phyloP scores from a whole-genome alignment of 2,797 vertebrate genomes.

The Antrozous pallidus region DNA sequence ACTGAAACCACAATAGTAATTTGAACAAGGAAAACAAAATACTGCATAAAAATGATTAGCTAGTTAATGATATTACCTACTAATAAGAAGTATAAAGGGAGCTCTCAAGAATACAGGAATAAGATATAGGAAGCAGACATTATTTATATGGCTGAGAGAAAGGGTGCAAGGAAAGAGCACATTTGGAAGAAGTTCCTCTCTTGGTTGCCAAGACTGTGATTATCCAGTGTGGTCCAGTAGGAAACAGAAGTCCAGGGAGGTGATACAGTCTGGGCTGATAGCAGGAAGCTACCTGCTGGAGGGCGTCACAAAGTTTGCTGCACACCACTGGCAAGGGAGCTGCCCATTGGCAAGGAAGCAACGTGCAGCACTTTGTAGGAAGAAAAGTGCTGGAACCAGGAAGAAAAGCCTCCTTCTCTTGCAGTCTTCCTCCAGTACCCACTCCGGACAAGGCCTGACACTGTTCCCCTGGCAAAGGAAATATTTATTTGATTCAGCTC shows the following conservation, averaged over 20 bases:
- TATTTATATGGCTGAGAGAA: not conserved
- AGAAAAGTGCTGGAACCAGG: not conserved
- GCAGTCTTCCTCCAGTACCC: not conserved
- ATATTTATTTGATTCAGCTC: not conserved
- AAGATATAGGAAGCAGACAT: not conserved
- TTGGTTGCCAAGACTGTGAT: not conserved
- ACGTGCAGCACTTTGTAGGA: not conserved
- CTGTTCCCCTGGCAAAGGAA: not conserved
- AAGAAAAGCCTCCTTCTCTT: not conserved
- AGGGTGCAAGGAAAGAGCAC: not conserved
- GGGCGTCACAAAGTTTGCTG: not conserved
- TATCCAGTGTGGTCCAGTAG: not conserved
- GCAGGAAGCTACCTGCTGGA: not conserved
- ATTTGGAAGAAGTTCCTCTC: not conserved
- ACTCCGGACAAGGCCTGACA: not conserved
- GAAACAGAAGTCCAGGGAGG: not conserved
- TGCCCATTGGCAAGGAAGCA: not conserved
- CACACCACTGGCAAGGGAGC: not conserved
- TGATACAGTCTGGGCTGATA: rapidly evolving
- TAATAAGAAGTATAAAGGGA: not conserved
- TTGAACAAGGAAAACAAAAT: not conserved
- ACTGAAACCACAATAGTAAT: not conserved
- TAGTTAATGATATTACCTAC: not conserved
- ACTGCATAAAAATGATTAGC: not conserved
- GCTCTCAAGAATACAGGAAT: not conserved